Conservation (phyloP, 2,888 invertebrate species). For the Lepetodrilus schrolli region DNA sequence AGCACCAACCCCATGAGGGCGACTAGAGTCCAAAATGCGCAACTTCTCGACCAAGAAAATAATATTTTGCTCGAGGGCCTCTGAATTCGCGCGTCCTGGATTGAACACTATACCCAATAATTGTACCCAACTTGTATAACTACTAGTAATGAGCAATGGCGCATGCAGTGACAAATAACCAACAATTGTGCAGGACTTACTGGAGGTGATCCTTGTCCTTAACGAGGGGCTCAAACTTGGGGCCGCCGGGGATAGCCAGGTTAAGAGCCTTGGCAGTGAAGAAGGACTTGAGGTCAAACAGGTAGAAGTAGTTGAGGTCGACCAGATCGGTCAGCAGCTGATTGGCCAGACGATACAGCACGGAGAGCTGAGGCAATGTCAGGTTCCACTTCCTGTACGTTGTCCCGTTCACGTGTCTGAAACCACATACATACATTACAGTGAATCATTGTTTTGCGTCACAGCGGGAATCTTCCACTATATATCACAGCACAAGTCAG, state of each 20-base stretch:
- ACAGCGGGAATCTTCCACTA: too few relatives aligned
- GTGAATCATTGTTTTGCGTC: too few relatives aligned
- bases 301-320: constrained; percentile 98
- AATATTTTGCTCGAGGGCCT: neutral
- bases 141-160: neutral
- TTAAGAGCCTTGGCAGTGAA: constrained; percentile 99
- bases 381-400: constrained; percentile 98
- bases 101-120: too few relatives aligned
- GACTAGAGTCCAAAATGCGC: too few relatives aligned
- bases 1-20: too few relatives aligned
- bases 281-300: constrained; percentile 99
- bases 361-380: constrained; percentile 96
- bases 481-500: too few relatives aligned
- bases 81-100: too few relatives aligned
- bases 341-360: constrained; percentile 96
- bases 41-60: too few relatives aligned
- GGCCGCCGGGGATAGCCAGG: constrained; percentile 99
- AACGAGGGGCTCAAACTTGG: constrained; percentile 98
- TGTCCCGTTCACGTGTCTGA: constrained; percentile 93
- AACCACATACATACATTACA: too few relatives aligned
- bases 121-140: too few relatives aligned
- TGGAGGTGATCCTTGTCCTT: constrained; percentile 96
- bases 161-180: neutral
- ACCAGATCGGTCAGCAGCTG: constrained; percentile 97
- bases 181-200: constrained; percentile 77